phyloP scores from a whole-genome alignment of 2,888 invertebrate genomes.

The Chloromyia formosa region DNA sequence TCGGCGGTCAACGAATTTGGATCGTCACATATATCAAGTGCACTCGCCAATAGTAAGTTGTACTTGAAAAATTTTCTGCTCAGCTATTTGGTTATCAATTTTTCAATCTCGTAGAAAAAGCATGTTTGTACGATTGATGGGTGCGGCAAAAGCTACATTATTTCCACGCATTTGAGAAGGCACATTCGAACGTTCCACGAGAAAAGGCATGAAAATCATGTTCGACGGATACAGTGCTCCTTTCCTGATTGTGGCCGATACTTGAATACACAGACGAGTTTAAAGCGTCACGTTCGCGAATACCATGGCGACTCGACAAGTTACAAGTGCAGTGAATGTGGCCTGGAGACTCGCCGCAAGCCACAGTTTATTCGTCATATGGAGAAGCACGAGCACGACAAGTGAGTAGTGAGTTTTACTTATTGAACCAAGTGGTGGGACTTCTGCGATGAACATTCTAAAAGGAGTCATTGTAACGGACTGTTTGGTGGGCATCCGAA shows the following conservation, averaged over 20 bases:
- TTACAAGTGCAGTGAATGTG: constrained; percentile 15
- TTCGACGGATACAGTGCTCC: neutral
- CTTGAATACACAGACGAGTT: constrained; percentile 18
- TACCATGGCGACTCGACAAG: constrained; percentile 3
- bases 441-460: too few species aligned
- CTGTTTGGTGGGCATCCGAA: too few species aligned
- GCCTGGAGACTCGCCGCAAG: neutral
- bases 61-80: constrained; percentile 45
- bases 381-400: neutral
- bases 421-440: too few species aligned
- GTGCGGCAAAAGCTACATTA: constrained; percentile 71
- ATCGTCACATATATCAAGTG: constrained; percentile 66
- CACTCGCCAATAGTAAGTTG: constrained; percentile 69
- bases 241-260: constrained; percentile 12
- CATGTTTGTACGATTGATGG: constrained; percentile 68
- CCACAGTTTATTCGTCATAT: neutral
- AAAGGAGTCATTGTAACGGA: too few species aligned
- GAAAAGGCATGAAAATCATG: constrained; percentile 49
- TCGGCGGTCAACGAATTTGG: constrained; percentile 66
- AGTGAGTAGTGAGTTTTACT: too few species aligned
- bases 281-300: constrained; percentile 20
- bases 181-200: constrained; percentile 67
- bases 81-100: neutral
- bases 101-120: constrained; percentile 64
- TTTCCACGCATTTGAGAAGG: constrained; percentile 70